These are phyloP conservation scores for Bungarus multicinctus DNA, from an alignment of 2,113 vertebrate genomes.

Conservation along the genomic window DNA sequence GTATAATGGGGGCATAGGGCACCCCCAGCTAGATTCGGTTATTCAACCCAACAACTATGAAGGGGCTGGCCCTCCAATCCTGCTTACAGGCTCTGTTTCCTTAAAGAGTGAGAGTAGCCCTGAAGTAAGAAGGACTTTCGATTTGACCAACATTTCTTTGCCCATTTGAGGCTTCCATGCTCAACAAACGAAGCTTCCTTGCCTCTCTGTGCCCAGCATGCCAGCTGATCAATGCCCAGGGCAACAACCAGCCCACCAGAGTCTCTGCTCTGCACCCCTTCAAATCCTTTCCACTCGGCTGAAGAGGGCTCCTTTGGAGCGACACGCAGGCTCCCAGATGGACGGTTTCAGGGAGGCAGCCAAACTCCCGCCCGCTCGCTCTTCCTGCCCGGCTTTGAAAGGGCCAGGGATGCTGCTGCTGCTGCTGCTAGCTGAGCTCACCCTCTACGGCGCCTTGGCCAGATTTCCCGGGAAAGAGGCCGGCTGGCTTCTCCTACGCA, in stretches of 20 bases:
- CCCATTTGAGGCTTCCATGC: conserved; percentile 1
- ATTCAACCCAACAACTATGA: neutral
- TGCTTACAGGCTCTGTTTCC: neutral
- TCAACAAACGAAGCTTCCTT: conserved; percentile 27
- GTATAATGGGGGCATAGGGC: neutral
- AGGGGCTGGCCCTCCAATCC: neutral
- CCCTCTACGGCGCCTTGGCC: neutral
- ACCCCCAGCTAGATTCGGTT: neutral
- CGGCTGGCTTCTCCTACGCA: neutral
- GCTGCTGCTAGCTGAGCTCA: neutral
- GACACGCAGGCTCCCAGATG: no score
- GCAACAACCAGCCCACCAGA: neutral
- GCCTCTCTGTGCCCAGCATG: conserved; percentile 31
- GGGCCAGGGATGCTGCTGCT: neutral
- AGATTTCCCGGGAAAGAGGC: neutral
- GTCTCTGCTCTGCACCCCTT: neutral
- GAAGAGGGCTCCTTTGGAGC: neutral
- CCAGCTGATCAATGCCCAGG: conserved; percentile 31
- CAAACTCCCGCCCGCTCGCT: neutral
- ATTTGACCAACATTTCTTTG: conserved; percentile 1
- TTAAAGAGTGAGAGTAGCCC: rapidly evolving
- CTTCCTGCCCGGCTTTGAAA: neutral
- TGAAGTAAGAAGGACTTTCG: rapidly evolving
- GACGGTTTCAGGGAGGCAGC: neutral
- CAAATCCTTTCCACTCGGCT: neutral